Base-by-base conservation (phyloP, 2,797 vertebrate genomes). In the Chelon auratus region DNA sequence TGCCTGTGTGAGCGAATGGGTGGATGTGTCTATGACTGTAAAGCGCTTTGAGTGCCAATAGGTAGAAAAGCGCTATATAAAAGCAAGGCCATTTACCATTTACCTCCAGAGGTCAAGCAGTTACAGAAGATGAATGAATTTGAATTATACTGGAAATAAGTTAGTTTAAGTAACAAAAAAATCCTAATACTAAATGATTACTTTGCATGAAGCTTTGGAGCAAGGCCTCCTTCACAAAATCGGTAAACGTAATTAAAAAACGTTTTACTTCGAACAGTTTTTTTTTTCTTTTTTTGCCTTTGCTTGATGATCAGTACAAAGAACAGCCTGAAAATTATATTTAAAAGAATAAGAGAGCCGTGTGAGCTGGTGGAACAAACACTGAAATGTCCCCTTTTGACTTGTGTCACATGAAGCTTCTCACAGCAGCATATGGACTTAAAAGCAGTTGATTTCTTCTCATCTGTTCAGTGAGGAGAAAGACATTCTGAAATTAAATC, bases 361-460 rank as follows among this genome's bases (percentile, higher is more conserved):
- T 13, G 17, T 7, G 15, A 70, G 17, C 67, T 33, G n/a, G 4
- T 63, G 22, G 33, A 72, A 66, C 58, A 57, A 72, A 80, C 62
- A 39, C 67, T 68, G 64, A 59, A 42, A 65, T 52, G 2, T 14
- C 18, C 39, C 15, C 15, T 26, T 59, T 33, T 62, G 13, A 30
- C 40, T 13, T 14, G 7, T 52, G 13, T 64, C 45, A 43, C 3
- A 14, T 7, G 33, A 56, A 50, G 45, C 45, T 40, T n/a, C 51
- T 51, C 10, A 1, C 50, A 62, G 56, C 48, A 11, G 11, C 66
- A 65, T 5, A 33, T n/a, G 53, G 24, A 66, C 15, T 1, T 20
- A 0, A 15, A 47, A 68, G 51, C 54, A 68, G 78, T 56, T 68
- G 4, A 68, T 68, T 74, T 59, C 1, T 45, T 62, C 50, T 68